Conservation (phyloP, 1,140 invertebrate species). For the Lordiphosa mommai region DNA sequence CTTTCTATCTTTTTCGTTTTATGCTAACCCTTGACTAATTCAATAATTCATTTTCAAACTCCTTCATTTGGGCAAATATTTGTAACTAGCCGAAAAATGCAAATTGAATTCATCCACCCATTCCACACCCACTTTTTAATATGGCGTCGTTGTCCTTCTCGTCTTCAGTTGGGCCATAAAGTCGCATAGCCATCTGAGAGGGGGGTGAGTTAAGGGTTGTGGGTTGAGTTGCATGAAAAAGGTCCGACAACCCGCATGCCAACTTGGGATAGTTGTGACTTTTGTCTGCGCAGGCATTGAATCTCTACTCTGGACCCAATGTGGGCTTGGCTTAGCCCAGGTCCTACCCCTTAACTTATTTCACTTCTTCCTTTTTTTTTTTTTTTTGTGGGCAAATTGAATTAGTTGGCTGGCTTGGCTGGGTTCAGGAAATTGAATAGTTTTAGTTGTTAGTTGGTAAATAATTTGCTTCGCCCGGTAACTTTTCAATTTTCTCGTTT, state of each 20-base stretch:
- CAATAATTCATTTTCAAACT: constrained; percentile 49
- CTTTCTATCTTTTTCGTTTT: neutral
- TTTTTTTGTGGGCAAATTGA: constrained; percentile 41
- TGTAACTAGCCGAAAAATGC: constrained; percentile 68
- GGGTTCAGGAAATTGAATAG: constrained; percentile 68
- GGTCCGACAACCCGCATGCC: constrained; percentile 36
- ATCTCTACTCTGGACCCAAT: constrained; percentile 16
- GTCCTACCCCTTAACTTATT: constrained; percentile 46
- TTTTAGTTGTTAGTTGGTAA: constrained; percentile 68
- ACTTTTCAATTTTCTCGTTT: constrained; percentile 67
- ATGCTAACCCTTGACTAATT: constrained; percentile 46
- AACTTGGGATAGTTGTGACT: constrained; percentile 75
- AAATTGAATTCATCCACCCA: constrained; percentile 57
- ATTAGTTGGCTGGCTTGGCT: constrained; percentile 26
- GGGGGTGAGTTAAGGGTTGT: constrained; percentile 1
- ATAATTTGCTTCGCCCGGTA: constrained; percentile 36
- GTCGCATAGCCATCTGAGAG: constrained; percentile 30
- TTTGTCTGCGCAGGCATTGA: constrained; percentile 50
- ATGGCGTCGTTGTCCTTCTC: constrained; percentile 47
- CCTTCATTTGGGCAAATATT: constrained; percentile 50
- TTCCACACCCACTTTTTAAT: constrained; percentile 38
- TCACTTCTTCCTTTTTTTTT: constrained; percentile 2
- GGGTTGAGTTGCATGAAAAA: constrained; percentile 1
- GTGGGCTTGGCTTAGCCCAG: constrained; percentile 51
- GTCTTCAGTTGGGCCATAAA: constrained; percentile 61